These are phyloP conservation scores for Temnothorax curvispinosus DNA, from an alignment of 1,140 invertebrate genomes.

Conservation along the genomic window DNA sequence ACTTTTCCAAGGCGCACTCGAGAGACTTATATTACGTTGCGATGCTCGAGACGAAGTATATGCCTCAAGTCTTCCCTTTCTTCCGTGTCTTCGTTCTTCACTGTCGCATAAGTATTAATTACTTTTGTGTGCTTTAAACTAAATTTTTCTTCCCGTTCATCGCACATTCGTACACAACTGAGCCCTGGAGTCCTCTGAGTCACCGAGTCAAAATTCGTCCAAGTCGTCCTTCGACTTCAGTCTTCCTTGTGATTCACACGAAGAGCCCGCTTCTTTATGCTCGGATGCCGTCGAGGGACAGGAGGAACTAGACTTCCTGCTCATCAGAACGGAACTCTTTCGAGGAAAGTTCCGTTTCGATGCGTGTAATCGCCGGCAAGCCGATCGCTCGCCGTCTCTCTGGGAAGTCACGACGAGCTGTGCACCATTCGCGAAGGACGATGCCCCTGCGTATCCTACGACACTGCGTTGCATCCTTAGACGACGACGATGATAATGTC, in stretches of 20 bases:
- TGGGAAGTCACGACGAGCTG: neutral
- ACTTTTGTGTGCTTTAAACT: neutral
- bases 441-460: slow-evolving; percentile 42
- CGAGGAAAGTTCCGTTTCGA: slow-evolving; percentile 7
- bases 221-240: neutral
- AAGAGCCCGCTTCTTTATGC: neutral
- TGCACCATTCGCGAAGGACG: slow-evolving; percentile 33
- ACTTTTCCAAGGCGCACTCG: slow-evolving; percentile 33
- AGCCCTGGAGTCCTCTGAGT: neutral
- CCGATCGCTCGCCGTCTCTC: neutral
- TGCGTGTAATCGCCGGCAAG: slow-evolving; percentile 14
- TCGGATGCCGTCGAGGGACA: slow-evolving; percentile 21
- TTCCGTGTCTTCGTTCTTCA: neutral
- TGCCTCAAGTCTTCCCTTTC: neutral
- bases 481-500: slow-evolving; percentile 42
- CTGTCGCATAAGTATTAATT: neutral
- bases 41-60: neutral
- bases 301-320: slow-evolving; percentile 44
- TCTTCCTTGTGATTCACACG: slow-evolving; percentile 5
- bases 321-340: slow-evolving; percentile 7
- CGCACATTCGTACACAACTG: too few species aligned
- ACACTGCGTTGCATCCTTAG: slow-evolving; percentile 56
- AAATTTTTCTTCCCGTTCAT: neutral
- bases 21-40: slow-evolving; percentile 32
- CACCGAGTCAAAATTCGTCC: slow-evolving; percentile 20